phyloP scores from a whole-genome alignment of 2,888 invertebrate genomes.

The Euproctis similis region DNA sequence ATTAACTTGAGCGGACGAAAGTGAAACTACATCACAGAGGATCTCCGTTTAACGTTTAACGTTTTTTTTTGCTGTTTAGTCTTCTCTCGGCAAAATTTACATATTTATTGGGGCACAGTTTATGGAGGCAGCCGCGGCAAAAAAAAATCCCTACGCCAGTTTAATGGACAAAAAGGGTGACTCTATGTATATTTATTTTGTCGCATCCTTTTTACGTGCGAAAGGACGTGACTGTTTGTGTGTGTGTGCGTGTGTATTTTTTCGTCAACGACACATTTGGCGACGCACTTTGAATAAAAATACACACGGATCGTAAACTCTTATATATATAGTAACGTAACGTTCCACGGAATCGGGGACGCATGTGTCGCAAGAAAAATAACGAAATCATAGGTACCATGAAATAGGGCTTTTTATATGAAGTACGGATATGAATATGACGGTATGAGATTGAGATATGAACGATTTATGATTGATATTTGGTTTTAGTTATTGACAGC shows the following conservation, averaged over 20 bases:
- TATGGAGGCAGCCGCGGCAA: slow-evolving; percentile 67
- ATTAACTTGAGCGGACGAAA: slow-evolving; percentile 62
- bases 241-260: no score
- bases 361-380: slow-evolving; percentile 59
- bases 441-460: slow-evolving; percentile 58
- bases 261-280: slow-evolving; percentile 69
- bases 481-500: slow-evolving; percentile 32
- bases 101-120: slow-evolving; percentile 76
- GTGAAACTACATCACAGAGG: slow-evolving; percentile 62
- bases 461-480: slow-evolving; percentile 39
- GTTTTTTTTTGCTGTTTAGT: slow-evolving; percentile 49
- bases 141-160: slow-evolving; percentile 64
- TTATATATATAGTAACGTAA: no score
- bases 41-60: slow-evolving; percentile 35
- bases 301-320: slow-evolving; percentile 71
- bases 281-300: slow-evolving; percentile 74
- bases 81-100: slow-evolving; percentile 68
- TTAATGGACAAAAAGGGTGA: slow-evolving; percentile 76
- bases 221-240: slow-evolving; percentile 66
- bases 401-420: slow-evolving; percentile 60
- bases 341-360: slow-evolving; percentile 51
- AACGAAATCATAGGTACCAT: slow-evolving; percentile 54
- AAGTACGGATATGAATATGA: slow-evolving; percentile 40
- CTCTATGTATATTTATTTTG: slow-evolving; percentile 73
- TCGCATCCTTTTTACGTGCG: slow-evolving; percentile 74